phyloP scores from a whole-genome alignment of 30 jellyfish, hydroid and myxozoan species.

The Nemopilema nomurai region DNA sequence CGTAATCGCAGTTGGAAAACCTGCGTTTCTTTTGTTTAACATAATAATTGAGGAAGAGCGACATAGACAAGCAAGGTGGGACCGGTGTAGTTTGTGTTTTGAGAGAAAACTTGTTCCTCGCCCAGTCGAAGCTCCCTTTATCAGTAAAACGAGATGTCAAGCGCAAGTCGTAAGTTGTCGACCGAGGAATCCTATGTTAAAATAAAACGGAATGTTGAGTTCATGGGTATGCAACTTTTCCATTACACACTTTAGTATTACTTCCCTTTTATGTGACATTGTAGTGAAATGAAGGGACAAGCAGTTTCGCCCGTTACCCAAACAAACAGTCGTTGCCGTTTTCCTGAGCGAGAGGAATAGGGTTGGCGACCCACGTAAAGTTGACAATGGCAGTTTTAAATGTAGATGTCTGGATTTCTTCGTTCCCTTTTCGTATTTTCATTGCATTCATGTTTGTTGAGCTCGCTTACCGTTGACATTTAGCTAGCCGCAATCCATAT shows the following conservation, averaged over 20 bases:
- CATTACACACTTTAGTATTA: neutral
- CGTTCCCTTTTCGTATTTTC: neutral
- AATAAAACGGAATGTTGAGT: constrained; percentile 75
- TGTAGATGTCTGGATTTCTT: neutral
- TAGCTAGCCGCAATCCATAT: constrained; percentile 19
- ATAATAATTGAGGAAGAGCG: neutral
- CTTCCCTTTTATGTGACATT: neutral
- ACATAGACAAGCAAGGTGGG: constrained; percentile 9
- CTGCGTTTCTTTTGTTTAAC: constrained; percentile 10
- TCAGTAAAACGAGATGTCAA: constrained; percentile 27
- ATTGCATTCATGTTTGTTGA: constrained; percentile 1
- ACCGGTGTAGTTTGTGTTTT: neutral
- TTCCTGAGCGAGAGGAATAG: neutral
- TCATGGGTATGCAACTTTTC: constrained; percentile 62
- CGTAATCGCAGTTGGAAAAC: constrained; percentile 30
- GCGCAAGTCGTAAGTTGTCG: constrained; percentile 34
- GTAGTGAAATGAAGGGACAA: neutral
- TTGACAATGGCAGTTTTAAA: neutral
- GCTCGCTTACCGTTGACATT: neutral
- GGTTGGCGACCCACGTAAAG: neutral
- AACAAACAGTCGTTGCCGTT: neutral
- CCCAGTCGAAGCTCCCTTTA: neutral
- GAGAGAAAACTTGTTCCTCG: constrained; percentile 1
- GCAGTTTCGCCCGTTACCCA: neutral
- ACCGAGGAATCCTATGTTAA: constrained; percentile 67